phyloP scores from a whole-genome alignment of 2,113 vertebrate species.

The Callocephalon fimbriatum region DNA sequence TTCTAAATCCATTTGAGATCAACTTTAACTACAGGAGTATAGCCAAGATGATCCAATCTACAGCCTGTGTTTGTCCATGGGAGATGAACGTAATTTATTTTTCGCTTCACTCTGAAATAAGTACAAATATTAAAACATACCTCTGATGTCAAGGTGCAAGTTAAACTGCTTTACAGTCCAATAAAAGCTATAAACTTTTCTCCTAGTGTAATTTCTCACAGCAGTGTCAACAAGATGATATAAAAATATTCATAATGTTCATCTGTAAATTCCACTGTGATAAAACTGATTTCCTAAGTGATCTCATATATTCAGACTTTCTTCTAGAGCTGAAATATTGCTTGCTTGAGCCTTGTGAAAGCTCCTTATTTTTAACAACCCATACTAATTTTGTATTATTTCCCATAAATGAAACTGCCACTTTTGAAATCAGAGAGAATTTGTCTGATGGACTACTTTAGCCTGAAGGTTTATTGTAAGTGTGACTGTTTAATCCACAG shows the following conservation, averaged over 20 bases:
- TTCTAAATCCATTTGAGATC: neutral
- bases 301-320: conserved; percentile 13
- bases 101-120: neutral
- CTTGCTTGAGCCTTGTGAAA: neutral
- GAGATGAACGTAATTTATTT: neutral
- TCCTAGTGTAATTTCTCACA: neutral
- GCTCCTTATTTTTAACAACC: neutral
- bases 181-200: conserved; percentile 22
- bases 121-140: conserved; percentile 26
- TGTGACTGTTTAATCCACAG: neutral
- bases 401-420: neutral
- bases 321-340: neutral
- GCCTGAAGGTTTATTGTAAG: neutral
- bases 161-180: neutral
- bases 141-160: neutral
- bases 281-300: conserved; percentile 7
- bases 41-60: neutral
- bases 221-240: neutral
- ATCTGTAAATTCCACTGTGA: neutral
- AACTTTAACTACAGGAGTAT: neutral
- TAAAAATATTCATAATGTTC: conserved; percentile 14
- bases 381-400: neutral
- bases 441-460: neutral
- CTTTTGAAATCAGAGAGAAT: neutral
- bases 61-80: neutral